Evolutionary conservation across 2,888 invertebrate genomes (phyloP).

Genomic region (Drosophila nigricruria): DNA sequence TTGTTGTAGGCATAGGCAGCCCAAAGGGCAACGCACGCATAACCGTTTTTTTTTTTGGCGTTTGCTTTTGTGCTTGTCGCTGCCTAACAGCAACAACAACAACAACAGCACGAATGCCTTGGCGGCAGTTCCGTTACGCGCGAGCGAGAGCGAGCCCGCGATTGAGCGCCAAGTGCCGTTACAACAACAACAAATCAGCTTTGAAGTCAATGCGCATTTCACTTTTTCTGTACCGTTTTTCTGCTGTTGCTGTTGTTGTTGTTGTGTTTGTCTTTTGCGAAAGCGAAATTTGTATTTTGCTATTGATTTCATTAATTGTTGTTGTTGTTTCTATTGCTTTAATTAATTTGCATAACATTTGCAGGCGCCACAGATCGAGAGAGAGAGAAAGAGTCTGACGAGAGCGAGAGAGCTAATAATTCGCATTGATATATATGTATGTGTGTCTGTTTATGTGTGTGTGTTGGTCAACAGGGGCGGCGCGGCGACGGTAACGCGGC

Average conservation of each 20-base stretch:
- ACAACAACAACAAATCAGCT: conserved; percentile 51
- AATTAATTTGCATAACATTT: conserved; percentile 74
- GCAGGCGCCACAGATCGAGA: conserved; percentile 37
- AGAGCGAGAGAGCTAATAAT: conserved; percentile 44
- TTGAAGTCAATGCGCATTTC: conserved; percentile 75
- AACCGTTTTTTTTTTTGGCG: conserved; percentile 61
- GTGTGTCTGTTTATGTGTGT: conserved; percentile 3
- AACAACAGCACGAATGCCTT: conserved; percentile 40
- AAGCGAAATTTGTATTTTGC: conserved; percentile 68
- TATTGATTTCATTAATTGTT: conserved; percentile 53
- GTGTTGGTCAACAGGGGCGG: conserved; percentile 47
- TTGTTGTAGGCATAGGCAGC: conserved; percentile 39
- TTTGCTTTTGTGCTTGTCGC: conserved; percentile 48
- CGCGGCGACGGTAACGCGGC: conserved; percentile 29
- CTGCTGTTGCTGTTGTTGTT: background rate
- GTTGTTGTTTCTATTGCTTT: conserved; percentile 43
- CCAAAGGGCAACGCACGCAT: conserved; percentile 78
- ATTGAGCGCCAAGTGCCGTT: conserved; percentile 67
- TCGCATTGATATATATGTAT: conserved; percentile 30
- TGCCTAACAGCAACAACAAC: conserved; percentile 31
- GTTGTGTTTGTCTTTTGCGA: conserved; percentile 54
- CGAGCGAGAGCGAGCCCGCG: conserved; percentile 46
- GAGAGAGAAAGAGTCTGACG: conserved; percentile 31
- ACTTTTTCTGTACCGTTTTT: conserved; percentile 64
- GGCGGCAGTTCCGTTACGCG: conserved; percentile 67